Evolutionary conservation across 35 echinoderm and acorn worm genomes (phyloP), one percentile per base, ranked within the genome.

Genomic region (Ptychodera flava): DNA sequence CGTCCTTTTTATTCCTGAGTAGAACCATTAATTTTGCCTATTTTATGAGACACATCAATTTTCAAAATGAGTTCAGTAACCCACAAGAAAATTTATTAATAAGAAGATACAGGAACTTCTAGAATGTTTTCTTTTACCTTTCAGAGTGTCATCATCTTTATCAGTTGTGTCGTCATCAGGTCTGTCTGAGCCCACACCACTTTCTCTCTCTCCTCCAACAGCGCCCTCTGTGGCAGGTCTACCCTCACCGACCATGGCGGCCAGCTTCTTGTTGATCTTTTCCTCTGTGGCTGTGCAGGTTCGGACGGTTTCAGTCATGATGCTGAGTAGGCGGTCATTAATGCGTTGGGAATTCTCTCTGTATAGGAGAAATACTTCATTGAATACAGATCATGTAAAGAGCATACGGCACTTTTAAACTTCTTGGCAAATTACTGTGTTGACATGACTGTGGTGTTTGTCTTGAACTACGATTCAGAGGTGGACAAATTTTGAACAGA

Each of bases 251-350:
- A 82, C 33, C 35, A 88, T 84, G 34, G 79, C 80, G 34, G 88
- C 87, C 34, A 94, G 28, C 27, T 87, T 85, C 16, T 87, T 89
- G 89, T 88, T 99, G 88, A 99, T 99, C 34, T 88, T 83, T 22
- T 99, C 93, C 86, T 99, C 96, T 29, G 90, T 91, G 75, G 90
- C 84, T 79, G 94, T 94, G 77, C 81, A 83, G 81, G 91, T 85
- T 33, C 88, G 93, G 32, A 92, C 91, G 2, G 91, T 90, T 33
- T 90, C 77, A 78, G 90, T 92, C 27, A 99, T 78, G 0, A 99
- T 92, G 36, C 83, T 88, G 1, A 99, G 88, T 1, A 99, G 88
- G 45, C 94, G 92, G 52, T 92, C 88, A 85, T 99, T 99, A 15
- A 87, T 77, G 64, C 94, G 92, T 76, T 99, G 96, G 10, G 94